Percentiles rank a stretch among this genome's conserved stretches.
These are phyloP conservation scores for Anticlea derivata DNA, from an alignment of 2,888 invertebrate species.

Conservation along the genomic window DNA sequence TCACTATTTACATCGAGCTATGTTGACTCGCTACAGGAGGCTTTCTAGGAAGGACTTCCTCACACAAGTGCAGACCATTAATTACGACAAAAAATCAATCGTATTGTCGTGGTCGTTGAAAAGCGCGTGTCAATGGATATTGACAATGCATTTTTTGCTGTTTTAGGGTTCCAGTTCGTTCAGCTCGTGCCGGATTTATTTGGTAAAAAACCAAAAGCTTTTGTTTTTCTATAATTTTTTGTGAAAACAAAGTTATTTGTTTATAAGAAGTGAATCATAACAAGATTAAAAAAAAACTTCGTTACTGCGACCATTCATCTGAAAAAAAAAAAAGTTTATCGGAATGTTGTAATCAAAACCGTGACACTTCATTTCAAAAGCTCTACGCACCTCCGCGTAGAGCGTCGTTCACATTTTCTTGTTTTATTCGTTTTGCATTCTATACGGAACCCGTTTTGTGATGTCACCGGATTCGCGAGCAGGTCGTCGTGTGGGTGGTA, in stretches of 20 bases:
- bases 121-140: conserved; percentile 56
- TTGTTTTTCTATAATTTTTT: not conserved
- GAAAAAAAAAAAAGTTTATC: conserved; percentile 8
- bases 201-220: too few relatives aligned
- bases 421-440: conserved; percentile 19
- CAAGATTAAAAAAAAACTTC: too few relatives aligned
- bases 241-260: too few relatives aligned
- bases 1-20: conserved; percentile 53
- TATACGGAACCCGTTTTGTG: conserved; percentile 30
- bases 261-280: too few relatives aligned
- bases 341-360: conserved; percentile 15
- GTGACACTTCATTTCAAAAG: conserved; percentile 10
- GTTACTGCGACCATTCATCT: too few relatives aligned
- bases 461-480: conserved; percentile 43
- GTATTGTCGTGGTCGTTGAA: conserved; percentile 54
- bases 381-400: conserved; percentile 11
- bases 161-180: conserved; percentile 33
- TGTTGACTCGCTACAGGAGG: conserved; percentile 60
- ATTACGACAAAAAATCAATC: conserved; percentile 55
- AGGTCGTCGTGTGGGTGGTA: conserved; percentile 67
- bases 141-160: conserved; percentile 42
- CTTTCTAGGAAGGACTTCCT: conserved; percentile 60
- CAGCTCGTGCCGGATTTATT: conserved; percentile 29
- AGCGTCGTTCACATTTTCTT: conserved; percentile 14
- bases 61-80: conserved; percentile 61